Base-by-base conservation (phyloP, 2,113 vertebrate species). In the Myotis lucifugus region DNA sequence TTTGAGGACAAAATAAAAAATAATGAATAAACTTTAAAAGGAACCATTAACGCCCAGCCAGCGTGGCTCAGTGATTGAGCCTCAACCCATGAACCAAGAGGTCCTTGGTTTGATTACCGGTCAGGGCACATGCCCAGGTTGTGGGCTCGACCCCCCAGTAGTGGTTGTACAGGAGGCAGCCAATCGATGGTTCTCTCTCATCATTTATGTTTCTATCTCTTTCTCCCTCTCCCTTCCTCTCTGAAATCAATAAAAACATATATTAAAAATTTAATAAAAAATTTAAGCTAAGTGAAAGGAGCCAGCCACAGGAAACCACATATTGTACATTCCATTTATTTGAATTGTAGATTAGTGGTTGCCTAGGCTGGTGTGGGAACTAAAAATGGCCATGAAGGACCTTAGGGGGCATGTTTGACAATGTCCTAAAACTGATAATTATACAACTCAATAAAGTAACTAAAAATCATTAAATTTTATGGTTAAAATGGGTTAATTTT, bases 1-100 rank as follows among this genome's bases (percentile, higher is more conserved):
- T 52, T 83, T 78, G 64, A 66, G 34, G 76, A 73, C n/a, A 78
- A 94, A 94, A 87, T 67, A 42, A 85, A 86, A 82, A 88, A 73
- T 19, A 96, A 14, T 12, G 67, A 74, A 19, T 64, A 79, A 93
- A 94, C 17, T 54, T 93, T 40, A 81, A 86, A 61, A 86, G 52
- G 18, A 54, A 23, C 12, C 70, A 93, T 19, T 78, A 40, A 91
- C 3, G 8, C 56, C 1, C 5, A 52, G 23, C 61, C 27, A 29
- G 61, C 4, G 5, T 64, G 27, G 27, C 1, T 13, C 27, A 64
- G 61, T 29, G 61, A 29, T 64, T 64, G 27, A 64, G 61, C 61
- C 11, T 29, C 61, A 4, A 29, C 61, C 27, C 12, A 29, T 29
- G 5, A 29, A 64, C 61, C 61, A 64, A 64, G 25, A 29, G 12